phyloP scores from a whole-genome alignment of 2,888 invertebrate species.

The Hyalella azteca region DNA sequence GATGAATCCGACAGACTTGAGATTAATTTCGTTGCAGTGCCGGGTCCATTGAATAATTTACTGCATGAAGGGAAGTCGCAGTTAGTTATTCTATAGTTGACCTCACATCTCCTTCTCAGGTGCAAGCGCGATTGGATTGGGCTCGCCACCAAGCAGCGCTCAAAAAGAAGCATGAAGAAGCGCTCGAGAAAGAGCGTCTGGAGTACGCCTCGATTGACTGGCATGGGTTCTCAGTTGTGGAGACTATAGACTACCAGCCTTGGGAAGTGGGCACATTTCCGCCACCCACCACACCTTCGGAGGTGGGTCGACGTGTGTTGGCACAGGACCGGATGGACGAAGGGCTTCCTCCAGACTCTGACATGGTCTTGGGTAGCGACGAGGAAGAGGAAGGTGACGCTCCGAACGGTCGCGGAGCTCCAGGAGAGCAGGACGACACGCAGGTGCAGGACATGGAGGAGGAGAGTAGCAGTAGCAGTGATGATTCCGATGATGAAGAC shows the following conservation, averaged over 20 bases:
- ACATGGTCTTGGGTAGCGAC: constrained; percentile 57
- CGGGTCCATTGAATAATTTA: too few relatives aligned
- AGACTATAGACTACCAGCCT: constrained; percentile 98
- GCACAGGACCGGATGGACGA: constrained; percentile 72
- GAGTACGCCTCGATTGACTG: constrained; percentile 77
- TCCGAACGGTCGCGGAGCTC: constrained; percentile 42
- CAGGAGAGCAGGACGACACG: constrained; percentile 57
- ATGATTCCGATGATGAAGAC: constrained; percentile 50
- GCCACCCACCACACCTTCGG: constrained; percentile 95
- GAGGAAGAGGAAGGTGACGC: constrained; percentile 52
- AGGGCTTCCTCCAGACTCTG: constrained; percentile 54
- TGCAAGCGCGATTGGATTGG: constrained; percentile 95
- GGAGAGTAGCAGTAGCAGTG: constrained; percentile 65
- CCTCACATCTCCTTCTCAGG: too few relatives aligned
- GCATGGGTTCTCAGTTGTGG: constrained; percentile 99
- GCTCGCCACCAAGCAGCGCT: constrained; percentile 92
- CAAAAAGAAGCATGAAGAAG: constrained; percentile 90
- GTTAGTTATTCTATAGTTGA: too few relatives aligned
- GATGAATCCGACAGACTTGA: too few relatives aligned
- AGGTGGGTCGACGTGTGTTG: constrained; percentile 92
- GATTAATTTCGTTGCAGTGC: too few relatives aligned
- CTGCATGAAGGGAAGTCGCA: too few relatives aligned
- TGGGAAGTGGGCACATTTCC: constrained; percentile 96
- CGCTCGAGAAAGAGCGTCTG: constrained; percentile 87
- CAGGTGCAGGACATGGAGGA: constrained; percentile 85